Evolutionary conservation across 2,888 invertebrate species (phyloP), one percentile per base, ranked within the genome.

Genomic region (Nudaria mundana): DNA sequence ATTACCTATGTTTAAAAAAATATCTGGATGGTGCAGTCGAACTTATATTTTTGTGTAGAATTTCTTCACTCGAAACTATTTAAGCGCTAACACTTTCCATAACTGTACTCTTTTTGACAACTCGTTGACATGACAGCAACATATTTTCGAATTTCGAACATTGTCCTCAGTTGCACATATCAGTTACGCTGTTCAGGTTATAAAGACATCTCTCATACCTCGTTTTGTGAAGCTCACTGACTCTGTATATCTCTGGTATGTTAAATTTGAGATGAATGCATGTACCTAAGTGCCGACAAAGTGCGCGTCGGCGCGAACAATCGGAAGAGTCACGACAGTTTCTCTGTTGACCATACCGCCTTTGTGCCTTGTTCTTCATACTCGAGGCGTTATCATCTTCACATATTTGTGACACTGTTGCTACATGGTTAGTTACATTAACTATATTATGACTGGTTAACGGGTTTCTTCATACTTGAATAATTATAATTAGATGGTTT

Each of bases 291-390:
- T 44, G 69, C 73, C 78, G 77, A 80, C 82, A 81, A 83, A 81
- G 81, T 69, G 70, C 68, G 71, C 70, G 74, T 71, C 71, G 67
- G 63, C 59, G 57, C 65, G 64, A 66, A 81, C 82, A 79, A 79
- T 83, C 75, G 72, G 76, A 81, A 83, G 76, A 73, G 71, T 65
- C 68, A 69, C 70, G 76, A 77, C 79, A 75, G 75, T 76, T 77
- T 78, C 76, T 71, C 68, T 56, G 40, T 41, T 52, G 58, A 49
- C 57, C 48, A 42, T 56, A 53, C 56, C 63, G 67, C 60, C 69
- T 68, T 64, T 68, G 63, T 60, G 47, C 12, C 32, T 20, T 30
- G n/a, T 36, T 12, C 18, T 35, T 5, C 22, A 30, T 26, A 14
- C 30, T 14, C 10, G n/a, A 12, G n/a, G 5, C 16, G 16, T 34